phyloP scores from a whole-genome alignment of 2,797 vertebrate species.

The Mycteria americana region DNA sequence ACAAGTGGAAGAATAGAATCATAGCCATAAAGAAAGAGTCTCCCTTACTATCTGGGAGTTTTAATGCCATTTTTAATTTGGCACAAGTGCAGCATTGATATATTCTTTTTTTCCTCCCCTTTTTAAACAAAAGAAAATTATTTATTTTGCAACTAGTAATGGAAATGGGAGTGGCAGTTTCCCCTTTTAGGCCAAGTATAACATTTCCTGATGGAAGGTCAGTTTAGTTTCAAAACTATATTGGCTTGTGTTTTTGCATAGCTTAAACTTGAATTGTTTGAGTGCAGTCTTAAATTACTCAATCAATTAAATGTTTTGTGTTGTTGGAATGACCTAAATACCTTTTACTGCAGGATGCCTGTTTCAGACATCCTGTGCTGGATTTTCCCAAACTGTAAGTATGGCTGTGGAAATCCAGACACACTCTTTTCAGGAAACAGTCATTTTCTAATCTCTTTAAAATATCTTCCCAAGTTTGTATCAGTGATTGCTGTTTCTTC shows the following conservation, averaged over 20 bases:
- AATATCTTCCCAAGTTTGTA: background rate
- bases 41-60: background rate
- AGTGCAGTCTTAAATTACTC: background rate
- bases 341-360: background rate
- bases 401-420: background rate
- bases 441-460: background rate
- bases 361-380: background rate
- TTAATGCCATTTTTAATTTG: background rate
- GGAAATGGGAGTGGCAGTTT: background rate
- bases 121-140: background rate
- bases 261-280: background rate
- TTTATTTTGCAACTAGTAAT: background rate
- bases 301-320: background rate
- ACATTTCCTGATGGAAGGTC: background rate
- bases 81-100: background rate
- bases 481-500: background rate
- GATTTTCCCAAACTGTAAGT: background rate
- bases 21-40: background rate
- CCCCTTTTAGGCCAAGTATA: conserved; percentile 3
- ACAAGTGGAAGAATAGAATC: background rate
- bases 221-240: background rate
- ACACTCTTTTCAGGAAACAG: background rate
- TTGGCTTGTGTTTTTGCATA: background rate
- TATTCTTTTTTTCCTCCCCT: background rate
- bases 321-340: background rate